phyloP scores from a whole-genome alignment of 1,140 invertebrate genomes.

The Trichogramma pretiosum region DNA sequence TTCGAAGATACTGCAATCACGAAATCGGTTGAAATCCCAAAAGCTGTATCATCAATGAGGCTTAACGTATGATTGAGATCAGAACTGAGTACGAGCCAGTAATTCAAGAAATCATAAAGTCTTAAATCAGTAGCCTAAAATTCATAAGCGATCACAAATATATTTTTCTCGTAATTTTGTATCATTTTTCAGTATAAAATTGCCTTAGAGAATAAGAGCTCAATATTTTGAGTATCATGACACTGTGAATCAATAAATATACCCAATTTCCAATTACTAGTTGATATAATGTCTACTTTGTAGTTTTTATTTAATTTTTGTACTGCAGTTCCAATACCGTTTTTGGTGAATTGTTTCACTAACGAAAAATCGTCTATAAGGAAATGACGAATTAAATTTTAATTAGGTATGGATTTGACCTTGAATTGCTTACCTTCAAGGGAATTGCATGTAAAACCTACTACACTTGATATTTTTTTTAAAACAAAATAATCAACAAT shows the following conservation, averaged over 20 bases:
- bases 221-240: not conserved
- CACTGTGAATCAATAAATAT: slow-evolving; percentile 12
- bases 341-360: not conserved
- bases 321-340: not conserved
- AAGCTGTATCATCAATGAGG: not conserved
- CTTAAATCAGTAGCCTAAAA: not conserved
- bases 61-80: not conserved
- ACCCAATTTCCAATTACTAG: slow-evolving; percentile 1
- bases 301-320: not conserved
- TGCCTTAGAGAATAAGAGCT: not conserved
- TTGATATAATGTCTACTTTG: not conserved
- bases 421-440: not conserved
- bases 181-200: not conserved
- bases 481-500: slow-evolving; percentile 11
- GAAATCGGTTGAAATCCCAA: slow-evolving; percentile 2
- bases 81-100: not conserved
- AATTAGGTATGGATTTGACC: not conserved
- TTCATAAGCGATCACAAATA: not conserved
- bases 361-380: slow-evolving; percentile 6
- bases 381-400: not conserved
- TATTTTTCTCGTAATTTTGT: not conserved
- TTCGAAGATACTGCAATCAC: not conserved
- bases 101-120: not conserved
- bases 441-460: slow-evolving; percentile 6
- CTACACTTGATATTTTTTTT: slow-evolving; percentile 5